phyloP scores from a whole-genome alignment of 2,113 vertebrate species.

The Urocynchramus pylzowi region DNA sequence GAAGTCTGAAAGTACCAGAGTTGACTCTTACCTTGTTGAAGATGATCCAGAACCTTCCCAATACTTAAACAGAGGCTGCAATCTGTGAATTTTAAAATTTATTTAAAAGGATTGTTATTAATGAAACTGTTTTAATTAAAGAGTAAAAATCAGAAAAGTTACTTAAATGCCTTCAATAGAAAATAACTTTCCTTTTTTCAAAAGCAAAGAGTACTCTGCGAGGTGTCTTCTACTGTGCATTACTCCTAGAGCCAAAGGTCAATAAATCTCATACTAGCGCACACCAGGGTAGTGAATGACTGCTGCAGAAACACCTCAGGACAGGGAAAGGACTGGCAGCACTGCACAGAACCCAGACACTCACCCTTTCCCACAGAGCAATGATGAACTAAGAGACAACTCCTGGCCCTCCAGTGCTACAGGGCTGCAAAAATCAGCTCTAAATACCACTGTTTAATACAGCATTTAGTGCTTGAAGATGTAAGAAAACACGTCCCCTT shows the following conservation, averaged over 20 bases:
- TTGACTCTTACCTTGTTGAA: conserved; percentile 31
- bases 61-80: neutral
- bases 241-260: neutral
- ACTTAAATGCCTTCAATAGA: neutral
- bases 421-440: neutral
- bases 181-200: neutral
- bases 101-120: neutral
- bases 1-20: neutral
- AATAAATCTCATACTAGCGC: rapidly evolving
- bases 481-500: neutral
- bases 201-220: neutral
- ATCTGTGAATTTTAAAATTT: conserved; percentile 39
- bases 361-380: neutral
- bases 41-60: neutral
- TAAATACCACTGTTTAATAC: neutral
- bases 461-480: neutral
- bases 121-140: neutral
- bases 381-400: neutral
- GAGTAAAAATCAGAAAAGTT: neutral
- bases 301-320: neutral
- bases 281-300: neutral
- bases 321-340: neutral
- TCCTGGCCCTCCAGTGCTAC: neutral
- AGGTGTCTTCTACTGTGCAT: neutral
- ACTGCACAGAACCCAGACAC: neutral